Percentiles rank a stretch among this genome's conserved stretches.
Evolutionary conservation across 2,888 invertebrate species (phyloP).

Genomic region (Ochropacha duplaris): DNA sequence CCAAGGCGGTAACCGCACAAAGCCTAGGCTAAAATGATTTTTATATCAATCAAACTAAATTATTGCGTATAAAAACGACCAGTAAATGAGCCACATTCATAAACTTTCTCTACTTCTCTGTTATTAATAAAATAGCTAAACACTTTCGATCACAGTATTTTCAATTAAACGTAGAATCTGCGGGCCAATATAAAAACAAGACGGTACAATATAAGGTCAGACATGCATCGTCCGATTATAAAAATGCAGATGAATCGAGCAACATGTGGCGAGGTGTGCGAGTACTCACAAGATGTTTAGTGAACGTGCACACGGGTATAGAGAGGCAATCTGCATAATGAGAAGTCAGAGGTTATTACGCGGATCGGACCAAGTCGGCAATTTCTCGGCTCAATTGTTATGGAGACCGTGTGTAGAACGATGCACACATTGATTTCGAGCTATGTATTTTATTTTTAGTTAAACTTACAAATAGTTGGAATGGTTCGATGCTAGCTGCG

Average conservation of each 20-base stretch:
- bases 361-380: constrained; percentile 67
- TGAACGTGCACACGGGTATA: constrained; percentile 62
- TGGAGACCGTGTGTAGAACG: constrained; percentile 43
- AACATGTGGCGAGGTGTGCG: constrained; percentile 13
- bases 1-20: no score
- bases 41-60: no score
- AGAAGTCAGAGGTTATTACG: constrained; percentile 73
- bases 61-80: no score
- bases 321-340: constrained; percentile 77
- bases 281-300: constrained; percentile 53
- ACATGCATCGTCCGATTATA: constrained; percentile 12
- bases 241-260: constrained; percentile 20
- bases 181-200: not conserved
- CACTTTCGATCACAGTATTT: not conserved
- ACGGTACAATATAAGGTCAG: not conserved
- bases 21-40: no score
- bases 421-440: constrained; percentile 56
- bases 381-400: constrained; percentile 75
- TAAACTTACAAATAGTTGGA: not conserved
- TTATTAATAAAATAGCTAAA: not conserved
- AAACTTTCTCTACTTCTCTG: no score
- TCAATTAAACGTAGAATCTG: not conserved
- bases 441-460: constrained; percentile 6
- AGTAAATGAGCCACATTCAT: no score
- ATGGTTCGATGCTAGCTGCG: constrained; percentile 1